Percentiles rank a stretch among this genome's conserved stretches.
phyloP scores from a whole-genome alignment of 2,113 vertebrate species.

The Microtus oregoni region DNA sequence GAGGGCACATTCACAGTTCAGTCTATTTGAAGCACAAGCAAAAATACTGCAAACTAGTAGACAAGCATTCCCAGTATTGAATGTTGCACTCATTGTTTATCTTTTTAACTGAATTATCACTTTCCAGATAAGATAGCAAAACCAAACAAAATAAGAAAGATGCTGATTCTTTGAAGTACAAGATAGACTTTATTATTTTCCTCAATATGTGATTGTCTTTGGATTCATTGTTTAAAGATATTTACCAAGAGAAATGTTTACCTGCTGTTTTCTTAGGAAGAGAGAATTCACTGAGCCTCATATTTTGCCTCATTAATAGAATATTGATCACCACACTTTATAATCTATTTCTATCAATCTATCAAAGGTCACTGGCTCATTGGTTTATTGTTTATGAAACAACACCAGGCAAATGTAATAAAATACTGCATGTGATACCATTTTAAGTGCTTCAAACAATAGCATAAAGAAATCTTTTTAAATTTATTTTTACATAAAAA shows the following conservation, averaged over 20 bases:
- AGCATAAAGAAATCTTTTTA: not conserved
- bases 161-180: not conserved
- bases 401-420: not conserved
- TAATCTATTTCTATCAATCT: not conserved
- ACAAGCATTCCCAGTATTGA: not conserved
- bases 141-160: constrained; percentile 2
- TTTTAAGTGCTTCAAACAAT: constrained; percentile 36
- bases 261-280: not conserved
- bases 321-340: not conserved
- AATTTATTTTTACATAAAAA: too few species aligned
- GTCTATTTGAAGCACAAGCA: constrained; percentile 36
- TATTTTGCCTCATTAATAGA: not conserved
- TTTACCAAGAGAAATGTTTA: constrained; percentile 32
- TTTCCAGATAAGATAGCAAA: not conserved
- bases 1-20: constrained; percentile 21
- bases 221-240: not conserved
- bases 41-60: constrained; percentile 44
- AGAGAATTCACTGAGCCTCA: not conserved
- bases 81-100: not conserved
- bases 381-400: not conserved
- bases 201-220: not conserved
- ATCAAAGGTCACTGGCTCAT: not conserved
- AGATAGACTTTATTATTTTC: not conserved
- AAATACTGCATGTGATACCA: not conserved
- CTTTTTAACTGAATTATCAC: constrained; percentile 11